Evolutionary conservation across 2,888 invertebrate species (phyloP).

Genomic region (Tetragonisca angustula): DNA sequence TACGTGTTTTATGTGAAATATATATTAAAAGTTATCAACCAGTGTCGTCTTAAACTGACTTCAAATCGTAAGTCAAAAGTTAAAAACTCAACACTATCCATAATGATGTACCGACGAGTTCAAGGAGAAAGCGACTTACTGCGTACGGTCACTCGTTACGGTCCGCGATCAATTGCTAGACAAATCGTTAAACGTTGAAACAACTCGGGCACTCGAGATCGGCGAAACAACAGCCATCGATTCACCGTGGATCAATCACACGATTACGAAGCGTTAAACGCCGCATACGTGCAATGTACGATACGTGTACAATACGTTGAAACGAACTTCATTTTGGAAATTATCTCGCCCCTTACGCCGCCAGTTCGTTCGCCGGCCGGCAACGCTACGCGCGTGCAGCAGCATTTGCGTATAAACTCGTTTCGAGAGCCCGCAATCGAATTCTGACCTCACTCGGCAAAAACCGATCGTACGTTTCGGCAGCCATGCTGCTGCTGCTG

Average conservation of each 20-base stretch:
- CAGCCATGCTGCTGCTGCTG: background rate
- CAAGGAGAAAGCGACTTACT: too few relatives aligned
- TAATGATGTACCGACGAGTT: too few relatives aligned
- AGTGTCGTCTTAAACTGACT: too few relatives aligned
- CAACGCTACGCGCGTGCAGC: background rate
- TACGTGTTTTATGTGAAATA: too few relatives aligned
- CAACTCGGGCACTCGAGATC: too few relatives aligned
- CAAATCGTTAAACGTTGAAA: too few relatives aligned
- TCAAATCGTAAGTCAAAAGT: too few relatives aligned
- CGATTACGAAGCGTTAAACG: conserved; percentile 50
- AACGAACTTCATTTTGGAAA: background rate
- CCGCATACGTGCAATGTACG: background rate
- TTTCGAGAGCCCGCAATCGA: background rate
- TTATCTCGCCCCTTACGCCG: background rate
- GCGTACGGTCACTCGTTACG: too few relatives aligned
- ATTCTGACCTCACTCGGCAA: background rate
- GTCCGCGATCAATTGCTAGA: too few relatives aligned
- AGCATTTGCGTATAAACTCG: too few relatives aligned
- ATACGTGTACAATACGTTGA: background rate
- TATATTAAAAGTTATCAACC: too few relatives aligned
- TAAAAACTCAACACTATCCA: too few relatives aligned
- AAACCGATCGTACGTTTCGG: background rate
- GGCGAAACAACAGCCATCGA: conserved; percentile 41
- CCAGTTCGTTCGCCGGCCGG: background rate
- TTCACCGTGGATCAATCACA: conserved; percentile 48